These are phyloP conservation scores for Cybosia mesomella DNA, from an alignment of 2,888 invertebrate genomes.

Conservation along the genomic window DNA sequence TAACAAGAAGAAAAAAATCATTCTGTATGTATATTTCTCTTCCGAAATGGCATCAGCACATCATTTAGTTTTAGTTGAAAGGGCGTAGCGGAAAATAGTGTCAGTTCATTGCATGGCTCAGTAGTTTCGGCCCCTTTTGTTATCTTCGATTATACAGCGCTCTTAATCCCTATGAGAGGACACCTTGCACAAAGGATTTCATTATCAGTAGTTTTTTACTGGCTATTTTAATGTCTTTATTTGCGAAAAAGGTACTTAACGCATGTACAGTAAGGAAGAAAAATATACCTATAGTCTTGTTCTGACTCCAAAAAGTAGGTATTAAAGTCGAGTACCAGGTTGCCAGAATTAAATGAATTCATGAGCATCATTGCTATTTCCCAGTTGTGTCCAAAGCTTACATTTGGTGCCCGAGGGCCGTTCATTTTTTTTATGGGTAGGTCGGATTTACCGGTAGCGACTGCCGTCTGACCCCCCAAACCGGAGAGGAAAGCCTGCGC, in stretches of 20 bases:
- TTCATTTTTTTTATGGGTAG: too few species aligned
- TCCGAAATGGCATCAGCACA: background rate
- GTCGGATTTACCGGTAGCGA: too few species aligned
- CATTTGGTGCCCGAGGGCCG: too few species aligned
- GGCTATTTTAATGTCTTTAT: conserved; percentile 13
- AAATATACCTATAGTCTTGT: too few species aligned
- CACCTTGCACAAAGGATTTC: conserved; percentile 27
- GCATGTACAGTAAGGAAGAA: background rate
- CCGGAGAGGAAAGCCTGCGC: too few species aligned
- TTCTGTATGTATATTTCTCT: background rate
- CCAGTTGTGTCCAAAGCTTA: too few species aligned
- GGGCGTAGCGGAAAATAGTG: conserved; percentile 31
- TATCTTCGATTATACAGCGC: conserved; percentile 34
- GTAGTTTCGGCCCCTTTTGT: conserved; percentile 43
- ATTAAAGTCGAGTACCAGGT: too few species aligned
- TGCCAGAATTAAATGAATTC: too few species aligned
- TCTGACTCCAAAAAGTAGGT: too few species aligned
- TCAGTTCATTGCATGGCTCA: conserved; percentile 39
- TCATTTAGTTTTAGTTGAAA: conserved; percentile 19
- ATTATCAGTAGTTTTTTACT: conserved; percentile 33
- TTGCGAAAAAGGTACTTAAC: background rate
- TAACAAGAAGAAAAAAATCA: background rate
- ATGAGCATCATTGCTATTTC: too few species aligned
- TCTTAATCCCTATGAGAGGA: conserved; percentile 31
- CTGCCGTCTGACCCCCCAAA: too few species aligned